Conservation (phyloP, 2,888 invertebrate species). For the Eupithecia dodoneata region DNA sequence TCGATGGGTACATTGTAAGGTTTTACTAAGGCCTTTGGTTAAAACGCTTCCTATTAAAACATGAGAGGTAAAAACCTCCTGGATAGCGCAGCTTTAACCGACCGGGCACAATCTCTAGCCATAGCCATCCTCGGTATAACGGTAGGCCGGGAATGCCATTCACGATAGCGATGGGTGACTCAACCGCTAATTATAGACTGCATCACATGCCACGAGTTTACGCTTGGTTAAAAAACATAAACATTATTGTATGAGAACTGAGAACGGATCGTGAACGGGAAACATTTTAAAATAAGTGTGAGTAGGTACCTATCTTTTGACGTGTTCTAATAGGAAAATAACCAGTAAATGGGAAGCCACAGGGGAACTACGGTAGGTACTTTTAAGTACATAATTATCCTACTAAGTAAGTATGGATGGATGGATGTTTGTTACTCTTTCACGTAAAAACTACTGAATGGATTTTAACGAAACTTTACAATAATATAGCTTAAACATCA, state of each 20-base stretch:
- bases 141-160: conserved; percentile 36
- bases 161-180: conserved; percentile 34
- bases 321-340: neutral
- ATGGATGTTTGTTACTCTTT: no score
- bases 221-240: conserved; percentile 14
- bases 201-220: conserved; percentile 15
- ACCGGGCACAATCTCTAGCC: neutral
- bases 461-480: no score
- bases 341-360: neutral
- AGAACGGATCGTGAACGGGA: neutral
- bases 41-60: no score
- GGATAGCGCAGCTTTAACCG: neutral
- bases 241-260: conserved; percentile 10
- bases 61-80: neutral
- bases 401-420: no score
- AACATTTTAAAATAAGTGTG: neutral
- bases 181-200: conserved; percentile 31
- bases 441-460: no score
- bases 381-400: neutral
- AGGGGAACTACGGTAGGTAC: neutral
- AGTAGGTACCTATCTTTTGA: neutral
- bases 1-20: no score
- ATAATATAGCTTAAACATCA: no score
- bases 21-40: no score
- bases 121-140: neutral